Conservation (phyloP, 1,140 invertebrate genomes). For the Octopus bimaculoides region DNA sequence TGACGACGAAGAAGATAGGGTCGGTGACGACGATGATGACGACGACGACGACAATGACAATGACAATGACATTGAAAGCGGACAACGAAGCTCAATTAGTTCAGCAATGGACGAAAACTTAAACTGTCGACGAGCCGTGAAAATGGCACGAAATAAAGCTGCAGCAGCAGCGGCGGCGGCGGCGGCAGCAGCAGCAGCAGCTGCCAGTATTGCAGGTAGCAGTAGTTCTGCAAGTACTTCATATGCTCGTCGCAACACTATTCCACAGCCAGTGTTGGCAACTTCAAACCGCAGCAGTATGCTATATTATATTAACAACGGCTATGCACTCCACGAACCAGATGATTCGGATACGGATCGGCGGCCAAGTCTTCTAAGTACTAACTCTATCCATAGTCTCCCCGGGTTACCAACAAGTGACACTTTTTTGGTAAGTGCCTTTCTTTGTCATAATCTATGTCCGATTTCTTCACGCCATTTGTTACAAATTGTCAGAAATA, state of each 20-base stretch:
- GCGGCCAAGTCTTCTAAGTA: conserved; percentile 23
- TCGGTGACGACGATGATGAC: conserved; percentile 22
- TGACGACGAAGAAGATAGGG: conserved; percentile 17
- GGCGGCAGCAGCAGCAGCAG: conserved; percentile 12
- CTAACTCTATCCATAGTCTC: conserved; percentile 21
- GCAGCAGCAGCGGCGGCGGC: conserved; percentile 16
- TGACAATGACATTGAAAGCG: conserved; percentile 24
- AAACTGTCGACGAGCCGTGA: conserved; percentile 19
- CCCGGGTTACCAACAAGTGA: conserved; percentile 13
- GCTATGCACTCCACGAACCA: conserved; percentile 18
- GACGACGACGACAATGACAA: conserved; percentile 29
- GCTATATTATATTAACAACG: conserved; percentile 32
- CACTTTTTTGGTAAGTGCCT: conserved; percentile 23
- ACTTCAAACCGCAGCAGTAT: conserved; percentile 20
- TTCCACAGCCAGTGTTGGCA: not conserved
- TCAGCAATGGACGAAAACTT: conserved; percentile 11
- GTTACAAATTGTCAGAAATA: no score
- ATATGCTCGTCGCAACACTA: not conserved
- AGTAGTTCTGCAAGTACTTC: conserved; percentile 5
- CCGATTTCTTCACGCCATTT: not conserved
- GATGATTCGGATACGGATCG: conserved; percentile 12
- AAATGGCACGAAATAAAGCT: conserved; percentile 21
- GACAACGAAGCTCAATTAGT: conserved; percentile 18
- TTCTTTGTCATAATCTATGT: not conserved
- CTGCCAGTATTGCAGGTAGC: not conserved